These are phyloP conservation scores for Andrena flavipes DNA, from an alignment of 2,888 invertebrate species.

Conservation along the genomic window DNA sequence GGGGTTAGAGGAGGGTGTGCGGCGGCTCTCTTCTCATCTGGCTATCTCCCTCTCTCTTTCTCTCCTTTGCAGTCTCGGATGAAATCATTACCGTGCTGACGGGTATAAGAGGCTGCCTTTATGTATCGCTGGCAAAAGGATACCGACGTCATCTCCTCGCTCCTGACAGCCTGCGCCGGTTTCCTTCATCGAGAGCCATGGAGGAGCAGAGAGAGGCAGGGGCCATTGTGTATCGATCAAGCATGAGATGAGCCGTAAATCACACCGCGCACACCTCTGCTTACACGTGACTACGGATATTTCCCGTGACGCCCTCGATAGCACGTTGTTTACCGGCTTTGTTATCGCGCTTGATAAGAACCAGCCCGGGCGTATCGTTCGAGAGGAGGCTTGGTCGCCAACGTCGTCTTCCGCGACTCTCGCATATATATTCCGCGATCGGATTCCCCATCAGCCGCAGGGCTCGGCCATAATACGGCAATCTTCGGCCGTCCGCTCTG, in stretches of 20 bases:
- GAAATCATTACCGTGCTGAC: conserved; percentile 75
- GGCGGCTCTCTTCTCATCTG: conserved; percentile 9
- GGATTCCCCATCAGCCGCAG: neutral
- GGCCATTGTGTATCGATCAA: conserved; percentile 63
- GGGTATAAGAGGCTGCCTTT: conserved; percentile 63
- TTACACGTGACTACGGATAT: conserved; percentile 57
- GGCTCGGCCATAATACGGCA: neutral
- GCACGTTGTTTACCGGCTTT: conserved; percentile 22
- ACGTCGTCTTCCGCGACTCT: neutral
- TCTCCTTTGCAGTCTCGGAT: conserved; percentile 55
- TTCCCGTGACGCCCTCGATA: conserved; percentile 20
- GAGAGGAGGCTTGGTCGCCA: neutral
- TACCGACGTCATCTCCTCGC: conserved; percentile 52
- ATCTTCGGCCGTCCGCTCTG: neutral
- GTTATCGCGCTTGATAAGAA: conserved; percentile 38
- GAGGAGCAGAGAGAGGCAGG: neutral
- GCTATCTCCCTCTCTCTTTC: conserved; percentile 2
- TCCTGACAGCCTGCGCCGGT: conserved; percentile 37
- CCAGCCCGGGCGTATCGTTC: neutral
- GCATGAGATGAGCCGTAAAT: conserved; percentile 71
- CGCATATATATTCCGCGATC: neutral
- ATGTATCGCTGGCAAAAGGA: conserved; percentile 68
- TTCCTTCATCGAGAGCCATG: conserved; percentile 40
- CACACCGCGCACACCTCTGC: conserved; percentile 62
- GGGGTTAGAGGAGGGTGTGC: conserved; percentile 43